These are phyloP conservation scores for Oceanites oceanicus DNA, from an alignment of 2,113 vertebrate genomes.

Conservation along the genomic window DNA sequence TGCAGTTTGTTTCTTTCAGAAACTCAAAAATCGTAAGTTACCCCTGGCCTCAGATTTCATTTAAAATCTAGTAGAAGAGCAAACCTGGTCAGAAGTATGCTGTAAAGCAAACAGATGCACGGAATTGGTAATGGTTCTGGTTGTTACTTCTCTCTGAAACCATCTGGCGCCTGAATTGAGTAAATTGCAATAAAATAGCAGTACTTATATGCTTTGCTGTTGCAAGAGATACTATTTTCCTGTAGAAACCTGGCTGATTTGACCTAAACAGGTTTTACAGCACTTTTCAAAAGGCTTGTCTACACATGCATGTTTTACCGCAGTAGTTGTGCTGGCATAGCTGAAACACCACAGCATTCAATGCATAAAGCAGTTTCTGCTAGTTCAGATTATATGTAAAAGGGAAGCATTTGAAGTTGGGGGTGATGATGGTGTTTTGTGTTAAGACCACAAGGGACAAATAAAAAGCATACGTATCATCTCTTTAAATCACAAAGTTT, in stretches of 20 bases:
- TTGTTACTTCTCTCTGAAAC: slow-evolving; percentile 47
- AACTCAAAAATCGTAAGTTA: not conserved
- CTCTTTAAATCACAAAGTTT: not conserved
- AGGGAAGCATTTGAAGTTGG: not conserved
- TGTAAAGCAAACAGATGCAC: slow-evolving; percentile 50
- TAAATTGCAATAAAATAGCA: slow-evolving; percentile 54
- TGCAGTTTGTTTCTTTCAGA: not conserved
- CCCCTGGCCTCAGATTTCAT: not conserved
- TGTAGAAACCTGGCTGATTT: slow-evolving; percentile 41
- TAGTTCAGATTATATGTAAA: not conserved
- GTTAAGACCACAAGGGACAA: not conserved
- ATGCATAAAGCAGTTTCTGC: slow-evolving; percentile 7
- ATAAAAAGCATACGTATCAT: not conserved
- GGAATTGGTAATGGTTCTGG: slow-evolving; percentile 36
- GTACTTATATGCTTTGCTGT: slow-evolving; percentile 40
- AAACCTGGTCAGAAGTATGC: slow-evolving; percentile 34
- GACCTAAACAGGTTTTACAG: slow-evolving; percentile 48
- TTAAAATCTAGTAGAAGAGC: slow-evolving; percentile 2
- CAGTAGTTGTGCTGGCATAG: slow-evolving; percentile 13
- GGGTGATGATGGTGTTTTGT: not conserved
- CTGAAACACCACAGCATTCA: slow-evolving; percentile 13
- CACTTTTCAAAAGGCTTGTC: slow-evolving; percentile 40
- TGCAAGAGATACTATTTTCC: not conserved
- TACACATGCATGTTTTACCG: slow-evolving; percentile 22
- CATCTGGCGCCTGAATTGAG: slow-evolving; percentile 37